phyloP scores from a whole-genome alignment of 2,113 vertebrate genomes.

The Saccopteryx bilineata region DNA sequence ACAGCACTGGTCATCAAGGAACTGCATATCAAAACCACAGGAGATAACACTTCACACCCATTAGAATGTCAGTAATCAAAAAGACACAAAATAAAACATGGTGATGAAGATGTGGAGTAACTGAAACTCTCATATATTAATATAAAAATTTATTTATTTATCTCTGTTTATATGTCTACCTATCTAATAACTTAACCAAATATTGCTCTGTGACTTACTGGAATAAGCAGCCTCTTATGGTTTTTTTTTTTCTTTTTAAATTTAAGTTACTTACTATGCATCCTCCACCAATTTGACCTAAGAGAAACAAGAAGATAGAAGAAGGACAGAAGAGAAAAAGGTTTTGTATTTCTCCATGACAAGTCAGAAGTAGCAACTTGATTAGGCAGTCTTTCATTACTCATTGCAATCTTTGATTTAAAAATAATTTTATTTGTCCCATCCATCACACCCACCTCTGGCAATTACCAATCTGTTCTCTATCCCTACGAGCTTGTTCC shows the following conservation, averaged over 20 bases:
- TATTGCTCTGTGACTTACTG: not conserved
- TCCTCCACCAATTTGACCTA: not conserved
- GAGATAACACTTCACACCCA: not conserved
- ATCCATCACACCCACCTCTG: not conserved
- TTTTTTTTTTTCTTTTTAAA: constrained; percentile 4
- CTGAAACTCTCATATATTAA: not conserved
- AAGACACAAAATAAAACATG: not conserved
- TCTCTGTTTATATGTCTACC: too few relatives aligned
- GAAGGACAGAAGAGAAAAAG: not conserved
- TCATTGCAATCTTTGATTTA: not conserved
- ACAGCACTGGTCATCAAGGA: not conserved
- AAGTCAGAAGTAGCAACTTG: not conserved
- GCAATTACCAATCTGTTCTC: too few relatives aligned
- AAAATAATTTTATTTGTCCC: not conserved
- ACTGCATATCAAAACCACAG: not conserved
- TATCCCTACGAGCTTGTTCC: not conserved
- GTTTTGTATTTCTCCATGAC: not conserved
- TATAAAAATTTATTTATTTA: not conserved
- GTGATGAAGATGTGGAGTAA: not conserved
- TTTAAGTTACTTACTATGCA: not conserved
- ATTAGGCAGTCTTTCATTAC: not conserved
- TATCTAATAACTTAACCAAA: not conserved
- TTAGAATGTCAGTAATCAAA: not conserved
- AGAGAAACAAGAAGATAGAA: not conserved
- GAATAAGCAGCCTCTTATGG: not conserved